phyloP scores from a whole-genome alignment of 1,140 invertebrate genomes.

The Saxidomus purpurata region DNA sequence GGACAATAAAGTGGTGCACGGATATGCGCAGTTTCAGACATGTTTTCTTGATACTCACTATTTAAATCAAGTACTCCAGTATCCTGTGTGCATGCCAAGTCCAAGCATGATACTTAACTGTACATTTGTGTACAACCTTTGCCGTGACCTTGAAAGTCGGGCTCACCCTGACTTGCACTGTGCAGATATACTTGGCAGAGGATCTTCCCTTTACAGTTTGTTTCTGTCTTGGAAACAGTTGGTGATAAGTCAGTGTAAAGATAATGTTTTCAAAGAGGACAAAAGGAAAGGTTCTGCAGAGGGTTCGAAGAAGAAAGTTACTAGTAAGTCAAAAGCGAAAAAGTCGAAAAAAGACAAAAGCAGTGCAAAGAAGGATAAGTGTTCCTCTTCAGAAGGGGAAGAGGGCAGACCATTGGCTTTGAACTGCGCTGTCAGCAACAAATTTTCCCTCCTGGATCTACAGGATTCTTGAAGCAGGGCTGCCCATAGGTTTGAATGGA shows the following conservation, averaged over 20 bases:
- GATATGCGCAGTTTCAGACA: constrained; percentile 81
- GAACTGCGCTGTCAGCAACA: constrained; percentile 62
- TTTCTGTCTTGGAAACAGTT: constrained; percentile 10
- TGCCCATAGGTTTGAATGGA: too few relatives aligned
- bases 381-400: background rate
- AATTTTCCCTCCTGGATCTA: constrained; percentile 50
- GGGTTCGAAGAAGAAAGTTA: background rate
- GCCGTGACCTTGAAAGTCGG: constrained; percentile 39
- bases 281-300: background rate
- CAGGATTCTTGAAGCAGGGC: background rate
- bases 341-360: background rate
- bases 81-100: constrained; percentile 56
- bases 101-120: constrained; percentile 49
- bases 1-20: constrained; percentile 77
- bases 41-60: constrained; percentile 74
- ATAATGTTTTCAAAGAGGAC: background rate
- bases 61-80: constrained; percentile 80
- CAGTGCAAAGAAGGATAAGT: background rate
- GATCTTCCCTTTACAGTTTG: constrained; percentile 25
- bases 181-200: constrained; percentile 35
- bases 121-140: constrained; percentile 58
- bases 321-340: constrained; percentile 18
- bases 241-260: constrained; percentile 8
- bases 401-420: background rate
- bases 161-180: constrained; percentile 21